A percentile compares a stretch with the other conserved stretches of the same genome.
phyloP scores from a whole-genome alignment of 1,140 invertebrate genomes.

The Stegodyphus mimosarum region DNA sequence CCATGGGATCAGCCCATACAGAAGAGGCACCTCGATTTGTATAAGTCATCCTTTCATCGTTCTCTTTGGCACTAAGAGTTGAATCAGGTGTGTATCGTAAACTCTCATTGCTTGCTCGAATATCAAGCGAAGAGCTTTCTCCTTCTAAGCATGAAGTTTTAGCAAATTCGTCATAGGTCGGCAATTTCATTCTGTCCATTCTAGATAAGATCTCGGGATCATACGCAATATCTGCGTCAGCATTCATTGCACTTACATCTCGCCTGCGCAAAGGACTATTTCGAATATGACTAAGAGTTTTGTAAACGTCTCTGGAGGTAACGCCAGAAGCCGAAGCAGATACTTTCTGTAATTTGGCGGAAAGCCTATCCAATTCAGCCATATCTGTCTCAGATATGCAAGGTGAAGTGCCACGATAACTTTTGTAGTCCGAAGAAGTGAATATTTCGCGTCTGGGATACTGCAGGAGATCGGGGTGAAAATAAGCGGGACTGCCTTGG shows the following conservation, averaged over 20 bases:
- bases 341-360: slow-evolving; percentile 44
- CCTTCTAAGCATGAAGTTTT: background rate
- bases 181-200: slow-evolving; percentile 5
- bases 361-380: slow-evolving; percentile 74
- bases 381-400: slow-evolving; percentile 82
- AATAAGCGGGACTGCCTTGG: slow-evolving; percentile 29
- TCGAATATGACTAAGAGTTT: slow-evolving; percentile 32
- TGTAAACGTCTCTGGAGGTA: slow-evolving; percentile 28
- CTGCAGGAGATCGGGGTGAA: slow-evolving; percentile 64
- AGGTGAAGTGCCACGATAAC: slow-evolving; percentile 74
- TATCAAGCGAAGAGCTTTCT: background rate
- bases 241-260: background rate
- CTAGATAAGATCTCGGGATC: slow-evolving; percentile 7
- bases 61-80: slow-evolving; percentile 27
- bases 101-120: background rate
- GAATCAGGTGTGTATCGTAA: slow-evolving; percentile 29
- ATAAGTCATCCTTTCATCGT: background rate
- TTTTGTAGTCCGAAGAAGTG: slow-evolving; percentile 82
- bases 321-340: background rate
- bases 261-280: slow-evolving; percentile 34
- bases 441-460: slow-evolving; percentile 74
- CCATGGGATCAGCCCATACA: slow-evolving; percentile 24
- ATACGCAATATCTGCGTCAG: background rate
- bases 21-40: background rate
- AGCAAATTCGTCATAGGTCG: slow-evolving; percentile 37